Conservation (phyloP, 2,797 vertebrate genomes). For the Eulemur mongoz region DNA sequence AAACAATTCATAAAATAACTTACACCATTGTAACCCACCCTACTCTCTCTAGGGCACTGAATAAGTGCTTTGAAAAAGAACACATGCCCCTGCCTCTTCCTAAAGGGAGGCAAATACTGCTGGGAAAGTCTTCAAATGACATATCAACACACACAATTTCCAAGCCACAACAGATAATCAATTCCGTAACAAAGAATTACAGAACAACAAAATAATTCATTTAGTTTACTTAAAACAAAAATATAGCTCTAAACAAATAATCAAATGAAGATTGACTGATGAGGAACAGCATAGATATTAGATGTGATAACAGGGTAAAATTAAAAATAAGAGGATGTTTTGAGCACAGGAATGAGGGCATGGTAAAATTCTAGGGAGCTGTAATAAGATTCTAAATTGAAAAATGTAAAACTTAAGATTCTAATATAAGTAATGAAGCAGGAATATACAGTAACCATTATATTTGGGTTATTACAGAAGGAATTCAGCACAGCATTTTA, state of each 20-base stretch:
- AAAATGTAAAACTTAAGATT: constrained; percentile 49
- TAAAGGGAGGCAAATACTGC: neutral
- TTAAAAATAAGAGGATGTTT: neutral
- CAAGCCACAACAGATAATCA: neutral
- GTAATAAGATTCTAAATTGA: constrained; percentile 31
- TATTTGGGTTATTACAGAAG: constrained; percentile 35
- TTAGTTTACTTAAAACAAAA: constrained; percentile 47
- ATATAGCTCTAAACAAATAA: neutral
- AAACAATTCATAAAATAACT: neutral
- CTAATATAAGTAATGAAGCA: constrained; percentile 9
- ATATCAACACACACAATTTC: constrained; percentile 31
- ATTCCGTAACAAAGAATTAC: constrained; percentile 13
- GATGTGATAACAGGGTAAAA: neutral
- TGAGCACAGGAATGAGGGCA: neutral
- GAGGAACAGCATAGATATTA: neutral
- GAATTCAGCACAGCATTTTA: constrained; percentile 30
- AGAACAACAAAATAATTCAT: constrained; percentile 36
- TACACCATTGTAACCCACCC: neutral
- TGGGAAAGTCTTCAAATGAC: constrained; percentile 7
- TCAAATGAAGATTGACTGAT: constrained; percentile 38
- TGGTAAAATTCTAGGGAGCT: neutral
- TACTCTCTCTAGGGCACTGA: neutral
- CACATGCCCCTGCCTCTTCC: neutral
- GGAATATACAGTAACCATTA: constrained; percentile 17
- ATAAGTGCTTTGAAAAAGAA: constrained; percentile 38